Evolutionary conservation across 2,797 vertebrate genomes (phyloP), one percentile per base, ranked within the genome.

Genomic region (Eidolon dupreanum): DNA sequence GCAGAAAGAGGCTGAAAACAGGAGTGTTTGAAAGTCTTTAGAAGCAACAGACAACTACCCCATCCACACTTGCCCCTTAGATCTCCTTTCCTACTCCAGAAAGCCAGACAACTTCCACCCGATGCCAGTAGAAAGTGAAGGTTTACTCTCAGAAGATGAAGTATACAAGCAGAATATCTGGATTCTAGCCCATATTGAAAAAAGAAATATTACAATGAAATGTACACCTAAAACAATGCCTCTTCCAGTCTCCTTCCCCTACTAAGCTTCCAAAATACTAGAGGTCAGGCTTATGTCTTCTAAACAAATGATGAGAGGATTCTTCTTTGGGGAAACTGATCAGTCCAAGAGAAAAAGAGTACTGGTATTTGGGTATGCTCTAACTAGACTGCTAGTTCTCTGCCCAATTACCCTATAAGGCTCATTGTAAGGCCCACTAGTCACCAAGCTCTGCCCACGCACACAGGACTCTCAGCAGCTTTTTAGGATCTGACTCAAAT

Each of bases 81-180:
- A 89, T 33, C 55, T 17, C 38, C 19, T 57, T 17, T 22, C 86
- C 26, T 22, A 74, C 0, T 59, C 81, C 31, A 77, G 26, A 90
- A 95, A 93, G 16, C 46, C 43, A 77, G 53, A 9, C 46, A 82
- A 88, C n/a, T 91, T 36, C 43, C 24, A 77, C 31, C 22, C 28
- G 49, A 65, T 7, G 46, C 41, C 13, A n/a, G 59, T 3, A 85
- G 41, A 83, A 95, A 89, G 8, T 8, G 11, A 31, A 53, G 2
- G 51, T 79, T 84, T 90, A 75, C 16, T 75, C 63, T 92, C 15
- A 49, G 53, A 22, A 95, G 61, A 95, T 81, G 38, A 75, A 46
- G 26, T 3, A 33, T 3, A 65, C 13, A 61, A 66, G 36, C 28
- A 94, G 33, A 65, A 81, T 10, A 71, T 4, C 24, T 24, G n/a